Percentiles rank a stretch among this genome's conserved stretches.
These are phyloP conservation scores for Aphaenogaster ashmeadi DNA, from an alignment of 1,140 invertebrate genomes.

Conservation along the genomic window DNA sequence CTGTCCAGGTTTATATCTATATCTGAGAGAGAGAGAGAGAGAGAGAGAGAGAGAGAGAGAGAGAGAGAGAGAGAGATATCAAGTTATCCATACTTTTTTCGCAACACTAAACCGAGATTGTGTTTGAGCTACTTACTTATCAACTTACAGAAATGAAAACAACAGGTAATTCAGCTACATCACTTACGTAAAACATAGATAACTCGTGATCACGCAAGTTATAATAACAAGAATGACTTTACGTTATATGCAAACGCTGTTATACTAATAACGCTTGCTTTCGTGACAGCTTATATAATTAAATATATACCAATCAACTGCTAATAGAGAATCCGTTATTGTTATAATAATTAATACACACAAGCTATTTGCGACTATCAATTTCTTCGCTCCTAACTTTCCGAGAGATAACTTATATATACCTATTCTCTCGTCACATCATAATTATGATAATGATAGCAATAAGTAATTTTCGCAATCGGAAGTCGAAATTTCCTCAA, in stretches of 20 bases:
- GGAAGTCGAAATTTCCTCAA: constrained; percentile 1
- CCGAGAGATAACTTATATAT: not conserved
- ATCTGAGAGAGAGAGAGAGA: not conserved
- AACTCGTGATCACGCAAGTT: not conserved
- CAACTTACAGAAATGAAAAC: not conserved
- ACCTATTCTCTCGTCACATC: not conserved
- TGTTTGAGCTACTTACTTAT: constrained; percentile 3
- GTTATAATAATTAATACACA: not conserved
- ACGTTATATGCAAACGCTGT: not conserved
- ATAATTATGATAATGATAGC: not conserved
- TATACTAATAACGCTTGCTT: not conserved
- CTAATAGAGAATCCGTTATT: not conserved
- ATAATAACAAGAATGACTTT: not conserved
- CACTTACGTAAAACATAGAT: not conserved
- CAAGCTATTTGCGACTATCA: not conserved
- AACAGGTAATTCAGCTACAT: not conserved
- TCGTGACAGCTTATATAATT: not conserved
- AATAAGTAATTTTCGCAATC: not conserved
- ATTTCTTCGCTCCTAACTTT: not conserved
- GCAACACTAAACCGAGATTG: not conserved
- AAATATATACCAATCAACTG: not conserved
- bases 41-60: not conserved
- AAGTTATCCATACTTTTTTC: not conserved
- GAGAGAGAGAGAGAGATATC: not conserved
- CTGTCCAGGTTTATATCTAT: not conserved